Percentiles rank a stretch among this genome's conserved stretches.
phyloP scores from a whole-genome alignment of 2,888 invertebrate species.

The Andrena camellia region DNA sequence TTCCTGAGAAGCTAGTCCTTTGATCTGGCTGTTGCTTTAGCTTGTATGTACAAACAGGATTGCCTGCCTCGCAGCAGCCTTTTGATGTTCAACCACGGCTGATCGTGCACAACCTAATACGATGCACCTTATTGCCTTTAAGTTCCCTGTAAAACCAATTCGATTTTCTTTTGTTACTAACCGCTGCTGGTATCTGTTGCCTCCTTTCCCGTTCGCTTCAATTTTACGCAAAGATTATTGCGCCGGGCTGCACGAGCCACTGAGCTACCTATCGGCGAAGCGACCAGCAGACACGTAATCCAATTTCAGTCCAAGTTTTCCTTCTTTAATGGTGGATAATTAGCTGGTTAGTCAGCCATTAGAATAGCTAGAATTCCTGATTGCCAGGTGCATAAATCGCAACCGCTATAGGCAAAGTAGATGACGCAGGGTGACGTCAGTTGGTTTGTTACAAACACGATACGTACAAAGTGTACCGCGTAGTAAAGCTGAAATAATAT shows the following conservation, averaged over 20 bases:
- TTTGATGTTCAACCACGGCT: constrained; percentile 5
- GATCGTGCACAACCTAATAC: not conserved
- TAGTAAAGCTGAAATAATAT: not conserved
- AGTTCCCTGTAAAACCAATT: not conserved
- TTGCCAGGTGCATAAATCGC: not conserved
- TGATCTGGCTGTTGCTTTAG: constrained; percentile 20
- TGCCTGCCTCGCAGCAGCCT: constrained; percentile 15
- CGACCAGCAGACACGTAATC: not conserved
- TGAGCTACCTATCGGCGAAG: not conserved
- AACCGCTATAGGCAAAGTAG: not conserved
- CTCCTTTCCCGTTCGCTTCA: not conserved
- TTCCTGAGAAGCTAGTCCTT: constrained; percentile 10
- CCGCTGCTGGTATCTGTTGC: not conserved
- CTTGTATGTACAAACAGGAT: constrained; percentile 14
- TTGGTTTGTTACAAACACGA: not conserved
- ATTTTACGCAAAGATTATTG: not conserved
- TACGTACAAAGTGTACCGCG: not conserved
- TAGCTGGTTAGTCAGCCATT: not conserved
- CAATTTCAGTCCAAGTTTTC: not conserved
- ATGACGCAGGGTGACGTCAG: not conserved
- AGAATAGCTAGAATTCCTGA: not conserved
- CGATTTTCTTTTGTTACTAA: constrained; percentile 9
- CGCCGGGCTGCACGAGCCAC: not conserved
- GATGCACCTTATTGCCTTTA: constrained; percentile 15
- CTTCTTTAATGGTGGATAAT: constrained; percentile 1